Conservation (phyloP, 2,888 invertebrate genomes). For the Drosophila greeni region DNA sequence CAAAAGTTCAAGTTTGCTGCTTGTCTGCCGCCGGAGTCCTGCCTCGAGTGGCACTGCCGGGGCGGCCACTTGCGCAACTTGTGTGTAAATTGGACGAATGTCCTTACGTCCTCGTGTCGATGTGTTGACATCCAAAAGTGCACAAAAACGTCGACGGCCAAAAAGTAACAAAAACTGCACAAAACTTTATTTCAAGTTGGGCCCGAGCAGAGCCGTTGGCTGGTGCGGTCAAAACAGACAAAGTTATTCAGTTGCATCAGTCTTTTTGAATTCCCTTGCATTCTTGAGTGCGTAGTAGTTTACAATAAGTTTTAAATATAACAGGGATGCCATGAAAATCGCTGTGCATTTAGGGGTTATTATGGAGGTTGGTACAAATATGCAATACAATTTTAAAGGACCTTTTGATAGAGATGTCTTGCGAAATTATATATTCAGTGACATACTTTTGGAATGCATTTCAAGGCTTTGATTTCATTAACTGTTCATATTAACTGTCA, state of each 20-base stretch:
- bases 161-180: slow-evolving; percentile 25
- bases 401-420: no score
- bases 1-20: slow-evolving; percentile 72
- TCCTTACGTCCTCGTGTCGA: slow-evolving; percentile 62
- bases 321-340: background rate
- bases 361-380: background rate
- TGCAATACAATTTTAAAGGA: background rate
- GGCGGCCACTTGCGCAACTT: slow-evolving; percentile 44
- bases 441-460: background rate
- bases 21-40: slow-evolving; percentile 63
- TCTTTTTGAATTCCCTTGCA: slow-evolving; percentile 17
- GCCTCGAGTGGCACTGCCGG: slow-evolving; percentile 39
- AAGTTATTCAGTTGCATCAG: slow-evolving; percentile 50
- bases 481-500: no score
- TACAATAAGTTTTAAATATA: slow-evolving; percentile 1
- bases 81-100: slow-evolving; percentile 72
- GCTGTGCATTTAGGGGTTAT: background rate
- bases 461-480: no score
- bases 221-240: slow-evolving; percentile 59
- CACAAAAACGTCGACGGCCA: slow-evolving; percentile 37
- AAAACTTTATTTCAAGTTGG: slow-evolving; percentile 48
- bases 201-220: slow-evolving; percentile 10
- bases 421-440: no score
- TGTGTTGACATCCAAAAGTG: slow-evolving; percentile 70
- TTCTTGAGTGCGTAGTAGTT: slow-evolving; percentile 11